Percentiles rank a stretch among this genome's conserved stretches.
These are phyloP conservation scores for Cyphomyrus plagiostoma DNA, from an alignment of 2,113 vertebrate species.

Conservation along the genomic window DNA sequence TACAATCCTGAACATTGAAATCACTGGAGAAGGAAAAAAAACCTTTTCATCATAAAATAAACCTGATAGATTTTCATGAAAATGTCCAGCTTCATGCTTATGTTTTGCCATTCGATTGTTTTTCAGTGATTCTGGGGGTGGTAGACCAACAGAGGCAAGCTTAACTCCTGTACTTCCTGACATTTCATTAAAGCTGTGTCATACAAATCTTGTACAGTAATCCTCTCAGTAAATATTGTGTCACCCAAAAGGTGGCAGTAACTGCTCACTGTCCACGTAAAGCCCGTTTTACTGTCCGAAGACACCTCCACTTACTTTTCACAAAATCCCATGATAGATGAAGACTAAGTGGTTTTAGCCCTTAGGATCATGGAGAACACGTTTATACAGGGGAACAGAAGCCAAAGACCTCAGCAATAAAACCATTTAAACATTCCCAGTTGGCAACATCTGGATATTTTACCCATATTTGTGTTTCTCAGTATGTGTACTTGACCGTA, in stretches of 20 bases:
- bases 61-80: not conserved
- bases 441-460: not conserved
- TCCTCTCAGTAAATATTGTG: not conserved
- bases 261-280: not conserved
- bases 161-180: not conserved
- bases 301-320: not conserved
- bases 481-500: not conserved
- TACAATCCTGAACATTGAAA: not conserved
- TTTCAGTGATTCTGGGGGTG: not conserved
- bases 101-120: not conserved
- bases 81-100: not conserved
- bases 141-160: not conserved
- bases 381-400: not conserved
- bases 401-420: not conserved
- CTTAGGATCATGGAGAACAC: not conserved
- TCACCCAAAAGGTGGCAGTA: not conserved
- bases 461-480: not conserved
- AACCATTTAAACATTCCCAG: not conserved
- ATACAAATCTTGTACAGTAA: not conserved
- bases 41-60: not conserved
- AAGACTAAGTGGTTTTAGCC: not conserved
- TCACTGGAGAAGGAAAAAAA: not conserved
- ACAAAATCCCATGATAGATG: not conserved
- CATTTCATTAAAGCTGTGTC: constrained; percentile 11
- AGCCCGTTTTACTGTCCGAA: not conserved